Evolutionary conservation across 2,797 vertebrate genomes (phyloP).

Genomic region (Staurois parvus): DNA sequence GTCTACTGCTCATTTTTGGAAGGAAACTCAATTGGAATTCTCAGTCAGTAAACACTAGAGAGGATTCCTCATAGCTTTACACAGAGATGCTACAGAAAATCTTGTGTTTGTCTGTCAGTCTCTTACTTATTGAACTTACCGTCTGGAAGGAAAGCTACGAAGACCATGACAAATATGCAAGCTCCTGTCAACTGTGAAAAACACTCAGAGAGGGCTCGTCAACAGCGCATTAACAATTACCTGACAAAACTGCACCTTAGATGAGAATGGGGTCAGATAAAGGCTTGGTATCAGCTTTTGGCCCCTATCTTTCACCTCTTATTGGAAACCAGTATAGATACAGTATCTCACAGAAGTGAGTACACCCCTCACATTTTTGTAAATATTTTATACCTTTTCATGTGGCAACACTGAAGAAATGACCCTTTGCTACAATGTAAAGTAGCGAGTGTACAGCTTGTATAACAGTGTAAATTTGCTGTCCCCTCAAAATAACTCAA

Average conservation of each 20-base stretch:
- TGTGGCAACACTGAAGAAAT: no score
- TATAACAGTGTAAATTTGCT: no score
- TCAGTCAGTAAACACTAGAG: slow-evolving; percentile 12
- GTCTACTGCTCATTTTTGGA: background rate
- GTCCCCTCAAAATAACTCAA: no score
- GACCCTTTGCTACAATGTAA: no score
- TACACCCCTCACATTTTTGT: no score
- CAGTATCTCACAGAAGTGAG: no score
- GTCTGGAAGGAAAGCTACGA: slow-evolving; percentile 25
- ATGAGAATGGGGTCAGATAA: background rate
- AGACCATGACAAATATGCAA: background rate
- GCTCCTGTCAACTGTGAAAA: background rate
- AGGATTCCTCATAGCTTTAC: slow-evolving; percentile 11
- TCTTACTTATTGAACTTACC: slow-evolving; percentile 19
- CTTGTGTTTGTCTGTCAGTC: slow-evolving; percentile 31
- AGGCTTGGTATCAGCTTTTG: background rate
- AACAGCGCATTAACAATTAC: background rate
- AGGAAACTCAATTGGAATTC: background rate
- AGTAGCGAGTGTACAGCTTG: no score
- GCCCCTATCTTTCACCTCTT: background rate
- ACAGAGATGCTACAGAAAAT: slow-evolving; percentile 28
- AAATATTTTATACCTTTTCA: no score
- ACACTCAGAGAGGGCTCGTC: background rate
- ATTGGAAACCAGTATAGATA: no score
- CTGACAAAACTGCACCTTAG: background rate